These are phyloP conservation scores for Peribatodes rhomboidaria DNA, from an alignment of 2,888 invertebrate genomes.

Conservation along the genomic window DNA sequence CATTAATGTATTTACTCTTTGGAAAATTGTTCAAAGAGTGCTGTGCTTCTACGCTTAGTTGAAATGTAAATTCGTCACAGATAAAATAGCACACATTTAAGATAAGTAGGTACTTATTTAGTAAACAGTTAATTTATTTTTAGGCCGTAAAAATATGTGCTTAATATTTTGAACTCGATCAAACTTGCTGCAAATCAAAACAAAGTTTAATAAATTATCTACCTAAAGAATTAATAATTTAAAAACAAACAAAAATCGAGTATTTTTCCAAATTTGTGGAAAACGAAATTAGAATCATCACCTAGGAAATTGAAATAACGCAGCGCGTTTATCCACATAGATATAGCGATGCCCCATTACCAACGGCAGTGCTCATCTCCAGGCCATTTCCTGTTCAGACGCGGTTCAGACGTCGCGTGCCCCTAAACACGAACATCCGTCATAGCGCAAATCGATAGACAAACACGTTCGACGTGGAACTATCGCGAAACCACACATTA, in stretches of 20 bases:
- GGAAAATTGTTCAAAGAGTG: neutral
- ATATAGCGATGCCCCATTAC: slow-evolving; percentile 47
- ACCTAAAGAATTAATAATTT: neutral
- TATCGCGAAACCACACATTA: neutral
- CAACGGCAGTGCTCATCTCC: slow-evolving; percentile 75
- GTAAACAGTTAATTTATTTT: too few relatives aligned
- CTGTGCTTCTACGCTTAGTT: too few relatives aligned
- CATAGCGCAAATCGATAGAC: slow-evolving; percentile 52
- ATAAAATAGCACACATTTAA: too few relatives aligned
- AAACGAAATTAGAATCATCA: slow-evolving; percentile 1
- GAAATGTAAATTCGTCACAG: too few relatives aligned
- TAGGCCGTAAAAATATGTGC: too few relatives aligned
- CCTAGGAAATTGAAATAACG: slow-evolving; percentile 25
- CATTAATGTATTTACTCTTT: neutral
- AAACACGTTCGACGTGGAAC: slow-evolving; percentile 19
- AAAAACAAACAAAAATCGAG: neutral
- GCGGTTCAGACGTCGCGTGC: slow-evolving; percentile 67
- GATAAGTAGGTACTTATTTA: too few relatives aligned
- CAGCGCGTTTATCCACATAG: slow-evolving; percentile 31
- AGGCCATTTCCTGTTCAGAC: slow-evolving; percentile 79
- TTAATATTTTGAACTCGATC: too few relatives aligned
- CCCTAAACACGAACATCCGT: slow-evolving; percentile 54
- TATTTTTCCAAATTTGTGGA: neutral
- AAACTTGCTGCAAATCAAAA: too few relatives aligned
- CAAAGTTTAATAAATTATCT: too few relatives aligned